Evolutionary conservation across 2,888 invertebrate species (phyloP).

Genomic region (Pollenia griseotomentosa): DNA sequence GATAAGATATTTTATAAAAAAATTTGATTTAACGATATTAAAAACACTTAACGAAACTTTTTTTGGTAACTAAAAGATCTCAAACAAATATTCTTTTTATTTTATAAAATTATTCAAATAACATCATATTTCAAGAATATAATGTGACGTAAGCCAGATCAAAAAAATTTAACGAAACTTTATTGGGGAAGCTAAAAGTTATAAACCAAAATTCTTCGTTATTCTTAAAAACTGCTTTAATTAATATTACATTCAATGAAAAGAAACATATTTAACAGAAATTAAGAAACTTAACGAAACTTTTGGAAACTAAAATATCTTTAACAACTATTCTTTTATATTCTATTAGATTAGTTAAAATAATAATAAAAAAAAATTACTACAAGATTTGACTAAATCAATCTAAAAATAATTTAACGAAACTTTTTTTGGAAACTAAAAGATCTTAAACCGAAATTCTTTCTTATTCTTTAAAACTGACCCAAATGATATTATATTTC

Average conservation of each 20-base stretch:
- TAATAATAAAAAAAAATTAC: neutral
- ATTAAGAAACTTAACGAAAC: neutral
- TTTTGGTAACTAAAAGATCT: neutral
- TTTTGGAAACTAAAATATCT: neutral
- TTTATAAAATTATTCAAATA: neutral
- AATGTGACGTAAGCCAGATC: neutral
- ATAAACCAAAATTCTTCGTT: neutral
- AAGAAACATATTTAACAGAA: neutral
- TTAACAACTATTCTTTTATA: too few relatives aligned
- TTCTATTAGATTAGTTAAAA: too few relatives aligned
- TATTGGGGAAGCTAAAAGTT: neutral
- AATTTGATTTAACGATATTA: too few relatives aligned
- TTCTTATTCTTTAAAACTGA: neutral
- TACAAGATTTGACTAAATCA: too few relatives aligned
- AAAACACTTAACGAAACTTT: conserved; percentile 16
- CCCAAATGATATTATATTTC: neutral
- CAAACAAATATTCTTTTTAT: neutral
- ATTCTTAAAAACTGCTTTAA: neutral
- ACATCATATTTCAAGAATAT: neutral
- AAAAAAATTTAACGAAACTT: conserved; percentile 19
- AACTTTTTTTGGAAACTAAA: conserved; percentile 2
- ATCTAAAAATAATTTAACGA: conserved; percentile 4
- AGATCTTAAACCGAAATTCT: neutral
- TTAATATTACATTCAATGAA: neutral
- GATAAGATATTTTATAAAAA: neutral